These are phyloP conservation scores for Chymomyza fuscimana DNA, from an alignment of 2,888 invertebrate genomes.

Conservation along the genomic window DNA sequence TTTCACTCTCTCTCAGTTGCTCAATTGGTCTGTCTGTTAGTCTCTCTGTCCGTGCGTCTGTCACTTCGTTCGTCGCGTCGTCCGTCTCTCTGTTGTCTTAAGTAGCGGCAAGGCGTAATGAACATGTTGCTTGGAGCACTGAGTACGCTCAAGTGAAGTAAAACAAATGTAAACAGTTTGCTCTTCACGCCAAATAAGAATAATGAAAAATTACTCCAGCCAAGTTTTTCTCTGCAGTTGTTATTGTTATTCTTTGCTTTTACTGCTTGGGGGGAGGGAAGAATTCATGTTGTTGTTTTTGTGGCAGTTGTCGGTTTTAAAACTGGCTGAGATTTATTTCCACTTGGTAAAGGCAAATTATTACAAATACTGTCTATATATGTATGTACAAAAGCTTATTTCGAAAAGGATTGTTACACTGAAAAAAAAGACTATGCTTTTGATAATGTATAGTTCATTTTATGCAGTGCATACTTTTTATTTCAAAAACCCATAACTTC, in stretches of 20 bases:
- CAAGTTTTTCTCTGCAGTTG: slow-evolving; percentile 8
- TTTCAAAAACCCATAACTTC: too few species aligned
- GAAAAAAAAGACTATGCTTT: background rate
- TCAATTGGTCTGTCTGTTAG: slow-evolving; percentile 1
- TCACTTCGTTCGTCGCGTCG: background rate
- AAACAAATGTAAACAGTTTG: slow-evolving; percentile 69
- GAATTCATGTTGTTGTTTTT: background rate
- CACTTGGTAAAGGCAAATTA: background rate
- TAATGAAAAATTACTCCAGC: slow-evolving; percentile 61
- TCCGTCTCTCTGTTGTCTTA: background rate
- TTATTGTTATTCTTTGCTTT: background rate
- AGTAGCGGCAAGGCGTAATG: slow-evolving; percentile 22
- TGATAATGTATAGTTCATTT: too few species aligned
- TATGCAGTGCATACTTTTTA: too few species aligned
- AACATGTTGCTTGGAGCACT: slow-evolving; percentile 37
- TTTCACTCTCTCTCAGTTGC: slow-evolving; percentile 6
- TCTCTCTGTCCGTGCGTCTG: slow-evolving; percentile 3
- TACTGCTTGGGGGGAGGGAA: too few species aligned
- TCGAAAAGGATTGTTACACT: background rate
- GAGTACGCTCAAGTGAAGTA: slow-evolving; percentile 30
- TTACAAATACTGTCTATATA: background rate
- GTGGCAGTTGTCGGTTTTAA: background rate
- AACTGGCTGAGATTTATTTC: slow-evolving; percentile 18
- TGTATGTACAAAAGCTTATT: too few species aligned
- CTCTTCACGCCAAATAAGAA: slow-evolving; percentile 54